These are phyloP conservation scores for Lanius collurio DNA, from an alignment of 2,113 vertebrate genomes.

Conservation along the genomic window DNA sequence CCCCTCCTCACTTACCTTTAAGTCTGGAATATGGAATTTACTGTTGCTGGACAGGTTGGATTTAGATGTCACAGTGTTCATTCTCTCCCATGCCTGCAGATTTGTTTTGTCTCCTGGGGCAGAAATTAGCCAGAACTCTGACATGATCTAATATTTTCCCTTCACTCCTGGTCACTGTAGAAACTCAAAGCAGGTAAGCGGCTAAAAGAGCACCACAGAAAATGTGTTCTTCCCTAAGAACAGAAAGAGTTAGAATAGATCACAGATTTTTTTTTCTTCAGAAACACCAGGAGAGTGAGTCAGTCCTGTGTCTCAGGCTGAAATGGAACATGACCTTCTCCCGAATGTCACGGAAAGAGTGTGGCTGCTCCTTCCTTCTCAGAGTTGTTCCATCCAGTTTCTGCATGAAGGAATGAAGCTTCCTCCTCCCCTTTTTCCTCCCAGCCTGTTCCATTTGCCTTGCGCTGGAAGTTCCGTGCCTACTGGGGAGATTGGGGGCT, in stretches of 20 bases:
- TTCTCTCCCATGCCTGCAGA: slow-evolving; percentile 84
- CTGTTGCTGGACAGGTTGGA: slow-evolving; percentile 83
- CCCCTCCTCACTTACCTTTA: slow-evolving; percentile 81
- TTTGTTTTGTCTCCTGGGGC: slow-evolving; percentile 91
- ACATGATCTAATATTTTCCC: slow-evolving; percentile 72
- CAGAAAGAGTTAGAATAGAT: neutral
- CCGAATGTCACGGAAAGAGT: neutral
- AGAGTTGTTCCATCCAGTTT: slow-evolving; percentile 9
- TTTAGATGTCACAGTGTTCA: slow-evolving; percentile 84
- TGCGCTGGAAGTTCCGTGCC: neutral
- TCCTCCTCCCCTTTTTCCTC: slow-evolving; percentile 12
- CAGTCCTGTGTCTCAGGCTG: neutral
- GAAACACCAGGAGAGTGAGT: neutral
- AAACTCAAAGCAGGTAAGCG: slow-evolving; percentile 7
- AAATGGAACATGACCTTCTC: slow-evolving; percentile 52
- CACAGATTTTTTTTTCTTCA: neutral
- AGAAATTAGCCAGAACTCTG: slow-evolving; percentile 92
- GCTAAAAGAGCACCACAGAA: neutral
- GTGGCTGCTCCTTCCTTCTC: neutral
- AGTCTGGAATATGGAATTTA: slow-evolving; percentile 90
- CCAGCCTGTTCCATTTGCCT: neutral
- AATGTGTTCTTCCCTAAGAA: neutral
- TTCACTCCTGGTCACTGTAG: neutral
- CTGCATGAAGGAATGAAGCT: neutral
- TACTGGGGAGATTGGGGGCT: fast-evolving